These are phyloP conservation scores for Psittacula echo DNA, from an alignment of 2,797 vertebrate genomes.

Conservation along the genomic window DNA sequence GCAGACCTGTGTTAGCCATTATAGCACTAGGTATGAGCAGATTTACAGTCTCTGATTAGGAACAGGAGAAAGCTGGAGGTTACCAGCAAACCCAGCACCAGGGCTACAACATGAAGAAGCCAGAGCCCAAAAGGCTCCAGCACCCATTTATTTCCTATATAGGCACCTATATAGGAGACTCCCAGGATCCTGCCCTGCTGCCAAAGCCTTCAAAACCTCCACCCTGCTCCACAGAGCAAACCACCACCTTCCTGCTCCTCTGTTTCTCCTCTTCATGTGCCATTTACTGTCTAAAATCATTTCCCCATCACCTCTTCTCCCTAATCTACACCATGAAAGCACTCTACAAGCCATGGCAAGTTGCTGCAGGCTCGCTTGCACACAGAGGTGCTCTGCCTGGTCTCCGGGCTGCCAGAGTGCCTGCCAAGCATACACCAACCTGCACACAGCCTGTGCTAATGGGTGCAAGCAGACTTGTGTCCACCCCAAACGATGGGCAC, in stretches of 20 bases:
- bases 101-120: fast-evolving
- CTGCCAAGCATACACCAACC: neutral
- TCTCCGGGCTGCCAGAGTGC: fast-evolving
- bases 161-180: neutral
- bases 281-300: neutral
- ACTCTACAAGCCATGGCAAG: neutral
- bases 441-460: fast-evolving
- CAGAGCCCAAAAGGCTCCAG: neutral
- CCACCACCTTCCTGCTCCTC: neutral
- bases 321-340: neutral
- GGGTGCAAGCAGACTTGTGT: neutral
- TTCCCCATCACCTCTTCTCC: neutral
- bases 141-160: neutral
- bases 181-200: neutral
- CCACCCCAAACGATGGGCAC: neutral
- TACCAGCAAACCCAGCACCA: neutral
- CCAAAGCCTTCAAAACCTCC: neutral
- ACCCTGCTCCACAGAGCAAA: neutral
- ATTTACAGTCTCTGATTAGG: conserved; percentile 51
- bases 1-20: conserved; percentile 50
- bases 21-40: neutral
- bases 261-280: neutral
- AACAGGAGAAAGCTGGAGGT: conserved; percentile 19
- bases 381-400: neutral
- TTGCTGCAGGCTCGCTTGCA: neutral